These are phyloP conservation scores for Bedellia somnulentella DNA, from an alignment of 2,888 invertebrate species.

Conservation along the genomic window DNA sequence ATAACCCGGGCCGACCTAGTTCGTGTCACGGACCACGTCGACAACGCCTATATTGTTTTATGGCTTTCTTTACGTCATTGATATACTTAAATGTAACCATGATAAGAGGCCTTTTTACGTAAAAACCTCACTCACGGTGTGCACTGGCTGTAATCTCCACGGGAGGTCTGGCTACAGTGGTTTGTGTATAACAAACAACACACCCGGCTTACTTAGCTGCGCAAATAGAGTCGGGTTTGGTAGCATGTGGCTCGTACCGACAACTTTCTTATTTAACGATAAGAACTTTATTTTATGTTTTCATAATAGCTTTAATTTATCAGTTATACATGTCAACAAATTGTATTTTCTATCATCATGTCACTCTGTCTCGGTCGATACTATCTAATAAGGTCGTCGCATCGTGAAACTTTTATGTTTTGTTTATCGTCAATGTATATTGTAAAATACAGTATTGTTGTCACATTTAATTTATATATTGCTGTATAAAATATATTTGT, in stretches of 20 bases:
- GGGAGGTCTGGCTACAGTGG: conserved; percentile 17
- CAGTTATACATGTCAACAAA: no score
- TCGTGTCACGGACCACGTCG: conserved; percentile 20
- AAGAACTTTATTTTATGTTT: no score
- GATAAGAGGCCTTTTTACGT: conserved; percentile 17
- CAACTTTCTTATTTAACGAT: conserved; percentile 48
- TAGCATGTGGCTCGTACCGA: conserved; percentile 39
- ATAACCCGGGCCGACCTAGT: conserved; percentile 32
- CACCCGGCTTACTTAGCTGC: conserved; percentile 50
- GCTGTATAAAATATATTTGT: no score
- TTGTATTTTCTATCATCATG: no score
- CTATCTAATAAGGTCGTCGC: no score
- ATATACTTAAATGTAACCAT: conserved; percentile 28
- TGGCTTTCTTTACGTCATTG: conserved; percentile 29
- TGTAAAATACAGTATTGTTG: no score
- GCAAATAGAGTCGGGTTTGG: conserved; percentile 40
- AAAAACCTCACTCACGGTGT: conserved; percentile 8
- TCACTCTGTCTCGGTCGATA: no score
- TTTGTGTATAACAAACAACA: conserved; percentile 25
- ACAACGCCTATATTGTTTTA: conserved; percentile 29
- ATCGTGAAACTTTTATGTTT: no score
- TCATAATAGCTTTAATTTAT: no score
- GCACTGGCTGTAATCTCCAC: conserved; percentile 9
- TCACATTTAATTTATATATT: no score
- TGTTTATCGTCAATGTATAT: no score